Conservation (phyloP, 2,113 vertebrate genomes). For the Illadopsis cleaveri region DNA sequence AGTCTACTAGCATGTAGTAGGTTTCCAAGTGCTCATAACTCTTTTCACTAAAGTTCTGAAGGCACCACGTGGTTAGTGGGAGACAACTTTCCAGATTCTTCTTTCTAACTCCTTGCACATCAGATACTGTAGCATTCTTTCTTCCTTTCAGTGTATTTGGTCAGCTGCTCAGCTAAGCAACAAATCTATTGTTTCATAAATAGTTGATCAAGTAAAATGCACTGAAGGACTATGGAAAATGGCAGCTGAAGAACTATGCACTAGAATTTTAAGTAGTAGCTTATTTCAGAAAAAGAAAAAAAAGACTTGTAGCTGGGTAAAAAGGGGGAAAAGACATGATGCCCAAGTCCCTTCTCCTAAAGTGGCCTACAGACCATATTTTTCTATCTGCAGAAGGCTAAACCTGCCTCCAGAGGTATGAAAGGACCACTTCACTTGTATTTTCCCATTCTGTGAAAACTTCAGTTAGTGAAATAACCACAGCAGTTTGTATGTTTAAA, state of each 20-base stretch:
- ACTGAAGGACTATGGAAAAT: neutral
- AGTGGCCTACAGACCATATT: neutral
- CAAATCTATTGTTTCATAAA: neutral
- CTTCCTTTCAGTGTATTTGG: neutral
- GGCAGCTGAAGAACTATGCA: neutral
- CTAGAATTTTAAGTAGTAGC: neutral
- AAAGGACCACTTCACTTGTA: neutral
- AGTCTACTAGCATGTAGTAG: accelerated
- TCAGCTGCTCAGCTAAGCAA: neutral
- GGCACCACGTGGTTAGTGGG: neutral
- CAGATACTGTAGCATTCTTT: neutral
- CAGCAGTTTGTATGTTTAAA: neutral
- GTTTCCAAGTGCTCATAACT: neutral
- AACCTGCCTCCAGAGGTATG: neutral
- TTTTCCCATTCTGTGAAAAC: neutral
- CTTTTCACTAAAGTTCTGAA: neutral
- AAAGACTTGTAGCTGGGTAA: neutral
- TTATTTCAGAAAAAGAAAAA: neutral
- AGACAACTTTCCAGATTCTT: neutral
- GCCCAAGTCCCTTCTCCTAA: neutral
- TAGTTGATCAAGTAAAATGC: neutral
- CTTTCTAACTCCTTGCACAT: neutral
- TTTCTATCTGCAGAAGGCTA: neutral
- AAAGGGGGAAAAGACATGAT: neutral
- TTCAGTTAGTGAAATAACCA: neutral